These are phyloP conservation scores for Yponomeuta plumbellus DNA, from an alignment of 2,888 invertebrate species.

Conservation along the genomic window DNA sequence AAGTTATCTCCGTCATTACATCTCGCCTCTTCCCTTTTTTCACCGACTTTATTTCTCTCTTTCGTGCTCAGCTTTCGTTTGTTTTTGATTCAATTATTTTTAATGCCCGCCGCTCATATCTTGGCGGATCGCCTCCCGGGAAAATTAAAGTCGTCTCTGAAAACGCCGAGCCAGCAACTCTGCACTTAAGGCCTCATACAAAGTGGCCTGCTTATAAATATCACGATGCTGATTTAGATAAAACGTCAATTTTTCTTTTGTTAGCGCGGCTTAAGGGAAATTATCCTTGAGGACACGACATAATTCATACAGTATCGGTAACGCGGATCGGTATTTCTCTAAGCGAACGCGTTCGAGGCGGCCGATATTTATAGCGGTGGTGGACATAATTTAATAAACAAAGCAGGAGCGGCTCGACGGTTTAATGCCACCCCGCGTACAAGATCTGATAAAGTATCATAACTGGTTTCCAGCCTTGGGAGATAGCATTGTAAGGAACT, in stretches of 20 bases:
- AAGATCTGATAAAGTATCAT: slow-evolving; percentile 71
- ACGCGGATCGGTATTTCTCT: slow-evolving; percentile 68
- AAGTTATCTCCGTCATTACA: slow-evolving; percentile 74
- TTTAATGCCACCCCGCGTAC: slow-evolving; percentile 71
- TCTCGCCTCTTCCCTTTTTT: slow-evolving; percentile 65
- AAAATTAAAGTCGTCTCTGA: slow-evolving; percentile 18
- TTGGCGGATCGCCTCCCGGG: slow-evolving; percentile 22
- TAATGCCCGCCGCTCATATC: slow-evolving; percentile 49
- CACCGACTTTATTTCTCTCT: slow-evolving; percentile 59
- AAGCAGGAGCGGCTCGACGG: slow-evolving; percentile 63
- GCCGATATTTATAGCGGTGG: slow-evolving; percentile 64
- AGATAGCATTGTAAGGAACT: slow-evolving; percentile 73
- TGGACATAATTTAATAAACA: slow-evolving; percentile 77
- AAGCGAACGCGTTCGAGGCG: slow-evolving; percentile 64
- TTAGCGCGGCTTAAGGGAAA: slow-evolving; percentile 45
- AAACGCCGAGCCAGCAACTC: slow-evolving; percentile 16
- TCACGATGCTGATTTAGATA: slow-evolving; percentile 40
- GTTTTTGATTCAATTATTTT: slow-evolving; percentile 72
- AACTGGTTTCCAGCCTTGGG: slow-evolving; percentile 64
- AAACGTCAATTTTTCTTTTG: slow-evolving; percentile 44
- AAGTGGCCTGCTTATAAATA: slow-evolving; percentile 7
- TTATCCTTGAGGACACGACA: slow-evolving; percentile 59
- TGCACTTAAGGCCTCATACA: slow-evolving; percentile 15
- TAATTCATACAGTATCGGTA: slow-evolving; percentile 67
- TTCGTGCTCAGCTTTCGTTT: slow-evolving; percentile 59